Conservation (phyloP, 2,888 invertebrate genomes). For the Pheosia gnoma region DNA sequence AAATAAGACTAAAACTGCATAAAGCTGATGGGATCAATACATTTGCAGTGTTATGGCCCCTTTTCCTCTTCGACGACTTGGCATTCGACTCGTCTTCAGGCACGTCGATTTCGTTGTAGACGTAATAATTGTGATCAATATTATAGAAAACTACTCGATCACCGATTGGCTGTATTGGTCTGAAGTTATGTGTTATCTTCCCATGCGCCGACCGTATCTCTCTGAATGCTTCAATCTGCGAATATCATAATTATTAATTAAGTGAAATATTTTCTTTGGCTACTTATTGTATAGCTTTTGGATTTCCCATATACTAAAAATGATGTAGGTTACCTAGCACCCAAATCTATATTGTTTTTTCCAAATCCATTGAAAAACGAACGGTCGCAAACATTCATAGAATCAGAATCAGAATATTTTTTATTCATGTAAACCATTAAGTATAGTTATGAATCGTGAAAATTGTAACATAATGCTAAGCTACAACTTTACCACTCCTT, state of each 20-base stretch:
- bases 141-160: conserved; percentile 87
- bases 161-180: conserved; percentile 91
- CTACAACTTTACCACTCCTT: too few species aligned
- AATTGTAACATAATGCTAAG: too few species aligned
- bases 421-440: too few species aligned
- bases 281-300: too few species aligned
- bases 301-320: too few species aligned
- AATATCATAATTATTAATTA: conserved; percentile 29
- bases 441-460: too few species aligned
- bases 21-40: conserved; percentile 20
- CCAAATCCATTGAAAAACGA: too few species aligned
- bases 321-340: too few species aligned
- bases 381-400: too few species aligned
- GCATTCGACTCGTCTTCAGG: conserved; percentile 51
- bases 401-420: too few species aligned
- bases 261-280: too few species aligned
- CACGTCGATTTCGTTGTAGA: conserved; percentile 73
- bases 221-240: conserved; percentile 89
- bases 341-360: too few species aligned
- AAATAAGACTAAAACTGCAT: conserved; percentile 28
- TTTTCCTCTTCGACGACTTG: conserved; percentile 48
- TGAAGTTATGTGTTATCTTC: conserved; percentile 90
- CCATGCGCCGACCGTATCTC: conserved; percentile 86
- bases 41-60: conserved; percentile 42
- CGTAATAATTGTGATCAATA: conserved; percentile 73